Percentiles rank a stretch among this genome's conserved stretches.
Conservation (phyloP, 2,888 invertebrate species). For the Ophioninae sp. region DNA sequence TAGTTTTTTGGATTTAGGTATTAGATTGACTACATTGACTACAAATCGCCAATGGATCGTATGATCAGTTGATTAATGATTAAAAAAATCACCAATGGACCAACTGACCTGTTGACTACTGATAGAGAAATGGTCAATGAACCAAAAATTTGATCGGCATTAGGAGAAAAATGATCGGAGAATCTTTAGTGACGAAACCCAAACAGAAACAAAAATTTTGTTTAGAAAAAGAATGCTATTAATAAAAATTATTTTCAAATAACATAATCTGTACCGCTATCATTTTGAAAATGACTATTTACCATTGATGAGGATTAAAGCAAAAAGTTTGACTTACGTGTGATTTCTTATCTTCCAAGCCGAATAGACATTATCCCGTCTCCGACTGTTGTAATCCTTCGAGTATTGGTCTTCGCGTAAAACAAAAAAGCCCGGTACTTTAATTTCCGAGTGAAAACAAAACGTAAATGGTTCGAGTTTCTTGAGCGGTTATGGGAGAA, state of each 20-base stretch:
- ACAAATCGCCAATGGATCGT: not conserved
- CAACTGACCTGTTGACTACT: not conserved
- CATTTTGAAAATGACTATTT: not conserved
- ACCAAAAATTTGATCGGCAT: not conserved
- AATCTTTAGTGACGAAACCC: not conserved
- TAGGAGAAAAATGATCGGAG: not conserved
- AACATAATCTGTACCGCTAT: not conserved
- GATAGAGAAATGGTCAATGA: not conserved
- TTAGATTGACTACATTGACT: not conserved
- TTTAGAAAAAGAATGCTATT: not conserved
- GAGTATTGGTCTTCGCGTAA: not conserved
- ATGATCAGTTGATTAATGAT: not conserved
- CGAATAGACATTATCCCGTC: not conserved
- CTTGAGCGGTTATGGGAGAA: conserved; percentile 5
- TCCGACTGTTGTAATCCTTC: not conserved
- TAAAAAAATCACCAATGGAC: not conserved
- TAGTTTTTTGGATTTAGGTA: not conserved
- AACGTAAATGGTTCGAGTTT: conserved; percentile 7
- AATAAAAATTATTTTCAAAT: not conserved
- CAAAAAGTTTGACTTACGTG: not conserved
- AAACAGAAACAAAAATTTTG: not conserved
- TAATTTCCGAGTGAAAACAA: not conserved
- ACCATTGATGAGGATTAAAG: not conserved
- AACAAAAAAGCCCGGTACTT: not conserved
- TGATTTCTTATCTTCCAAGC: not conserved